Evolutionary conservation across 53 echinoderm and acorn worm genomes (phyloP), one percentile per base, ranked within the genome.

Genomic region (Antedon mediterranea): DNA sequence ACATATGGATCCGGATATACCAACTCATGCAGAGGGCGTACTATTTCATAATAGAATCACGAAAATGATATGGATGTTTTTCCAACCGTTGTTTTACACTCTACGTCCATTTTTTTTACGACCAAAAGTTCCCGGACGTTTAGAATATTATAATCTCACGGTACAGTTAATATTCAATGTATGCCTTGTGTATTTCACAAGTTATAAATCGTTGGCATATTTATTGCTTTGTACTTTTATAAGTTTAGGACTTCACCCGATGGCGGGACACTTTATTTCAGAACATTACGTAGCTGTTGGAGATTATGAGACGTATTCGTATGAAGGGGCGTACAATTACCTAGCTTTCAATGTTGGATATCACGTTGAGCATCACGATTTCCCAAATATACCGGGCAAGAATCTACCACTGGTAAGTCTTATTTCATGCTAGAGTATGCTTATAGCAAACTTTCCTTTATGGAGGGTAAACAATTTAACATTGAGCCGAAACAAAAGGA

Each of bases 371-470:
- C 76, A 76, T 23, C 76, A 76, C 26, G 76, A 76, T 23, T 76
- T 76, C 26, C 76, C 76, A 3, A 76, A 34, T 33, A 33, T 76
- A 8, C 76, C 76, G 34, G 76, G 76, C 23, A 76, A 34, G 7
- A 76, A 34, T 33, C 26, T 76, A 76, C 76, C 76, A 31, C 7
- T 76, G 76, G 76, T 98, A 81, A 89, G 92, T 31, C 29, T 34
- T 1, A 43, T 41, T 57, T 57, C 57, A 57, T 57, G n/a, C n/a
- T n/a, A n/a, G n/a, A n/a, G n/a, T n/a, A n/a, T n/a, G n/a, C n/a
- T n/a, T n/a, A n/a, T n/a, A n/a, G n/a, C n/a, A n/a, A n/a, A n/a
- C n/a, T n/a, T n/a, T n/a, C n/a, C n/a, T n/a, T n/a, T n/a, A n/a
- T n/a, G n/a, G n/a, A n/a, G n/a, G n/a, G n/a, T n/a, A n/a, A n/a